Evolutionary conservation across 2,113 vertebrate species (phyloP), one percentile per base, ranked within the genome.

Genomic region (Galeopterus variegatus): DNA sequence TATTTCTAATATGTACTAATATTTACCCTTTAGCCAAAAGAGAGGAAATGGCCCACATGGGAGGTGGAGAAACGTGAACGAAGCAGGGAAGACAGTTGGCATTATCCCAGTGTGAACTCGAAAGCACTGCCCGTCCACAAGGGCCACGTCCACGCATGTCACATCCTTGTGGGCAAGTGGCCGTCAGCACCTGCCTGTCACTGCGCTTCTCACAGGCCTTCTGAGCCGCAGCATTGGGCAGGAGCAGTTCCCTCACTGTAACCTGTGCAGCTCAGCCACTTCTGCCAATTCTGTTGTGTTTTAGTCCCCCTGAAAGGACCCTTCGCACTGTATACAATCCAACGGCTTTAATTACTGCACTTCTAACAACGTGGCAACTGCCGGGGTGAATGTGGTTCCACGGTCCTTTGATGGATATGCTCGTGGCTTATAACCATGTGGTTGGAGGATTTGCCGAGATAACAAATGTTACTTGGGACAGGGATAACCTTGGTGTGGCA

Each of bases 361-460:
- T 83, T 98, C 95, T 88, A 96, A 96, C 95, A 86, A 0, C 94
- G 93, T 96, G 97, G 73, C 94, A 92, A 90, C 84, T 94, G 94
- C 92, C 88, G 97, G 97, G 56, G 3, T 88, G 67, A 95, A 88
- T 76, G 56, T 79, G 82, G 85, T 94, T 98, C 96, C 96, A 94
- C 75, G 95, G 70, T 97, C 90, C 93, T 97, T 97, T 97, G 24
- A 45, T 41, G 36, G 98, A 75, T 97, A 97, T 92, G 90, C 87
- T 96, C 14, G 33, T 90, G 62, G 89, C 98, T 96, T 94, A 18
- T 96, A 9, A 62, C 76, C 80, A n/a, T 88, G 75, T 41, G 3
- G 79, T 95, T 69, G 69, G 77, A 90, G 86, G 88, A 82, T 54
- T 45, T 80, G 56, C 33, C 54, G 45, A 48, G 60, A 28, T 19